These are phyloP conservation scores for Pseudolaguvia tuberculata DNA, from an alignment of 2,113 vertebrate species.

Conservation along the genomic window DNA sequence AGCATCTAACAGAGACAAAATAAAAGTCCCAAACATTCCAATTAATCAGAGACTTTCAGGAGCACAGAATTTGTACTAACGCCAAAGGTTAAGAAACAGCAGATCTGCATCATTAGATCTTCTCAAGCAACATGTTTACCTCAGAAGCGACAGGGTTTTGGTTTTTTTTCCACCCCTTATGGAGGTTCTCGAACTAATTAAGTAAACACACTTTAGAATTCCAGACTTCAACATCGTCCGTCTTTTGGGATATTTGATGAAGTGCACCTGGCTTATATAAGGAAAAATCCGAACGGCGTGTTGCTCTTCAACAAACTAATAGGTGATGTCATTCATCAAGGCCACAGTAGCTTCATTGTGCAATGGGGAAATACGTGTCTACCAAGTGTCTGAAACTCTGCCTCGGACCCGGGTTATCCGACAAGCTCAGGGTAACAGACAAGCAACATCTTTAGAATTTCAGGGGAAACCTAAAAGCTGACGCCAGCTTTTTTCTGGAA, in stretches of 20 bases:
- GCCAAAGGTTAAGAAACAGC: not conserved
- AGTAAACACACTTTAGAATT: not conserved
- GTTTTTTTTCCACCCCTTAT: not conserved
- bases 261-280: constrained; percentile 18
- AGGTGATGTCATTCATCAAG: constrained; percentile 23
- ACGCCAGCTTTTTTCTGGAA: not conserved
- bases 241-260: not conserved
- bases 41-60: not conserved
- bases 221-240: constrained; percentile 1
- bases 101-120: not conserved
- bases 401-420: not conserved
- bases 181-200: not conserved
- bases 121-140: not conserved
- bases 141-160: not conserved
- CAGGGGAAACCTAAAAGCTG: not conserved
- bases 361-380: constrained; percentile 32
- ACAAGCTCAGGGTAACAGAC: constrained; percentile 1
- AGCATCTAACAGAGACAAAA: constrained; percentile 13
- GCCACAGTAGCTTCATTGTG: constrained; percentile 39
- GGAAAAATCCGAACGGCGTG: not conserved
- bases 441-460: not conserved
- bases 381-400: not conserved
- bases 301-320: constrained; percentile 22
- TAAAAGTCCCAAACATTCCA: not conserved
- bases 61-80: not conserved